Evolutionary conservation across 2,888 invertebrate genomes (phyloP).

Genomic region (Teleiodes luculella): DNA sequence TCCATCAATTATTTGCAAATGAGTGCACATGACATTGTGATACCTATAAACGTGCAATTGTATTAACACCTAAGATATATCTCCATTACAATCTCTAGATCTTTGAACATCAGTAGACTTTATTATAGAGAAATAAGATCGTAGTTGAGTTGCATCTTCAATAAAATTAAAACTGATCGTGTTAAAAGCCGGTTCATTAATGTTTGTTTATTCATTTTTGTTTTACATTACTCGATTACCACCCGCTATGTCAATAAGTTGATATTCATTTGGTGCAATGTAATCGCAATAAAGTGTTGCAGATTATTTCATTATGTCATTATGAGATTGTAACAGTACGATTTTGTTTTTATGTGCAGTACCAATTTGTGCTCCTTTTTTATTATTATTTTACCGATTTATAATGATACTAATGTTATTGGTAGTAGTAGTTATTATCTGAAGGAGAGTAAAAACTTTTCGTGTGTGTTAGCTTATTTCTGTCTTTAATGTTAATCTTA

Average conservation of each 20-base stretch:
- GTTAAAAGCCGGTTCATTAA: conserved; percentile 40
- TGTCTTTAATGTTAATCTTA: no score
- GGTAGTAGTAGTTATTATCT: no score
- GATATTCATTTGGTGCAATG: conserved; percentile 50
- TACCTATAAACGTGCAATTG: conserved; percentile 34
- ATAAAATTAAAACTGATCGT: conserved; percentile 27
- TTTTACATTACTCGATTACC: conserved; percentile 47
- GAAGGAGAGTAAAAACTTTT: no score
- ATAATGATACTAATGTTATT: no score
- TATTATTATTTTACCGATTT: conserved; percentile 24
- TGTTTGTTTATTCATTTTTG: background rate
- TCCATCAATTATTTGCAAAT: conserved; percentile 54
- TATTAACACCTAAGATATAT: conserved; percentile 43
- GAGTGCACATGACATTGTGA: conserved; percentile 40
- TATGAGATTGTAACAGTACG: conserved; percentile 38
- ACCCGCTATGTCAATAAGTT: conserved; percentile 65
- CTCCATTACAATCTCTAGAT: conserved; percentile 35
- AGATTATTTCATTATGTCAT: conserved; percentile 58
- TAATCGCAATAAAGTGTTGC: conserved; percentile 61
- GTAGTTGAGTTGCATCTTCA: conserved; percentile 26
- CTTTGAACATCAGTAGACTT: conserved; percentile 12
- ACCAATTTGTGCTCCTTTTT: conserved; percentile 18
- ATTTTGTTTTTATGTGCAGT: conserved; percentile 36
- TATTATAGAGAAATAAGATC: conserved; percentile 35
- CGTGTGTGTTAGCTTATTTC: no score